Percentiles rank a stretch among this genome's conserved stretches.
These are phyloP conservation scores for Rhynchonycteris naso DNA, from an alignment of 2,797 vertebrate species.

Conservation along the genomic window DNA sequence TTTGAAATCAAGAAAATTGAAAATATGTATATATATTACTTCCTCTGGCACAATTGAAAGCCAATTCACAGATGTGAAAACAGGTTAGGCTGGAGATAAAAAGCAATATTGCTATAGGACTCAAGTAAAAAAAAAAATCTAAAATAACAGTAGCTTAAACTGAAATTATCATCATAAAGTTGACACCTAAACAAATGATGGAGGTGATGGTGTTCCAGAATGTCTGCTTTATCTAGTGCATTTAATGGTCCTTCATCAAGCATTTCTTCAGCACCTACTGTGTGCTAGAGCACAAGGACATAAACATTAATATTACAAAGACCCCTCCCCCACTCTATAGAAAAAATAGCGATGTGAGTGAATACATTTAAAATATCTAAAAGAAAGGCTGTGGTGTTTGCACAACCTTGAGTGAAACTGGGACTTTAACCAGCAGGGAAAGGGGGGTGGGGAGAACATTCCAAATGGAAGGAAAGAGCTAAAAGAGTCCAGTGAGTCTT, in stretches of 20 bases:
- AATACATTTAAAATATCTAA: neutral
- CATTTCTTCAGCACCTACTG: neutral
- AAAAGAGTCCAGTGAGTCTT: neutral
- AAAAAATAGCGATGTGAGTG: neutral
- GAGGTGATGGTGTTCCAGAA: neutral
- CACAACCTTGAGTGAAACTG: neutral
- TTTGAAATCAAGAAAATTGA: conserved; percentile 42
- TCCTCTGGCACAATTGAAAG: conserved; percentile 49
- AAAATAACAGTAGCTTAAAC: neutral
- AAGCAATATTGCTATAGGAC: neutral
- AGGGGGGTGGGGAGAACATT: neutral
- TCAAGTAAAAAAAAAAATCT: neutral
- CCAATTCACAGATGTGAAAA: neutral
- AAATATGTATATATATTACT: neutral
- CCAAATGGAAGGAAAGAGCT: neutral
- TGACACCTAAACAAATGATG: neutral
- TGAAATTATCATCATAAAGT: neutral
- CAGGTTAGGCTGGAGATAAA: conserved; percentile 33
- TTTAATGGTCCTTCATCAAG: neutral
- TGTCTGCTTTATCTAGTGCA: neutral
- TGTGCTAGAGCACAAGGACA: neutral
- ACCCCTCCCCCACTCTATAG: neutral
- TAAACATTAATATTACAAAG: neutral
- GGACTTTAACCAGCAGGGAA: neutral
- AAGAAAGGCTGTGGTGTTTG: neutral